A percentile compares a stretch with the other conserved stretches of the same genome.
phyloP scores from a whole-genome alignment of 2,797 vertebrate species.

The Malurus splendens region DNA sequence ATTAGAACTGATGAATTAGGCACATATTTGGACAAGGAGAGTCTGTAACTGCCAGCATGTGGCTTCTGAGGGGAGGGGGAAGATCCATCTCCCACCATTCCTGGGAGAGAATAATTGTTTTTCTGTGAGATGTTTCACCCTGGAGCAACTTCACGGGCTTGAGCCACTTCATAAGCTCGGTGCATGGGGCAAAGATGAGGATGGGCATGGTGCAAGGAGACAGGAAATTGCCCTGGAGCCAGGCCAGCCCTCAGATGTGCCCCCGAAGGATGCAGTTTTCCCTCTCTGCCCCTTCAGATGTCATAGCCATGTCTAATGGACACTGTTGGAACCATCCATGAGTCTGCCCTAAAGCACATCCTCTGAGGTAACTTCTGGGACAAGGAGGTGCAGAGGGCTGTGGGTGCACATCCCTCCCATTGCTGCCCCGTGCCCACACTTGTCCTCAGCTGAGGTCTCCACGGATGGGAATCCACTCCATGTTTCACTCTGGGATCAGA shows the following conservation, averaged over 20 bases:
- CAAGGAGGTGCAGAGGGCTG: background rate
- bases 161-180: background rate
- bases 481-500: too few relatives aligned
- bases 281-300: accelerated
- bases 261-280: background rate
- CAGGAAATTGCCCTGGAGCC: background rate
- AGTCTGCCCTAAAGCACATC: accelerated
- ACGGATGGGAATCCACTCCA: accelerated
- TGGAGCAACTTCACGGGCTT: background rate
- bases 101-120: background rate
- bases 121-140: background rate
- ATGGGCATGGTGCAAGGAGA: background rate
- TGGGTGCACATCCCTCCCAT: background rate
- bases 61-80: background rate
- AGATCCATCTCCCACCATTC: background rate
- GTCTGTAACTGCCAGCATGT: background rate
- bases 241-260: background rate
- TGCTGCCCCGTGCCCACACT: background rate
- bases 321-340: background rate
- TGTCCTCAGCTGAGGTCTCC: accelerated
- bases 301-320: accelerated
- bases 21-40: conserved; percentile 44
- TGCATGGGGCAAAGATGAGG: accelerated
- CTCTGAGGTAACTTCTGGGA: background rate
- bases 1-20: conserved; percentile 2